phyloP scores from a whole-genome alignment of 2,888 invertebrate genomes.

The Adineta ricciae region DNA sequence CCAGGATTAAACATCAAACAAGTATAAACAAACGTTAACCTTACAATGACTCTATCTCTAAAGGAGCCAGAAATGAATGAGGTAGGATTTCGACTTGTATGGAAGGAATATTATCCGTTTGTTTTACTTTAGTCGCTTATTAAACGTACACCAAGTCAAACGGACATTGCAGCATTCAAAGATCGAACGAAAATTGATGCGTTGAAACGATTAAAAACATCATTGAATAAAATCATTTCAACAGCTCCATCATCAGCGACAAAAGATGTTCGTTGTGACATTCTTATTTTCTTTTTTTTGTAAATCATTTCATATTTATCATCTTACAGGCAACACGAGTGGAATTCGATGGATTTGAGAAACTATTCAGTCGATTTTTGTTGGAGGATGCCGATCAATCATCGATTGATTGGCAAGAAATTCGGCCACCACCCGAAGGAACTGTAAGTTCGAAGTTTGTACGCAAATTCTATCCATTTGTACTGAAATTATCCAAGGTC shows the following conservation, averaged over 20 bases:
- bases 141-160: constrained; percentile 53
- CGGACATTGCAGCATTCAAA: constrained; percentile 65
- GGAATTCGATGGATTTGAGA: constrained; percentile 73
- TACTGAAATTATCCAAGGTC: constrained; percentile 34
- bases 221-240: constrained; percentile 62
- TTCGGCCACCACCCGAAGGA: constrained; percentile 72
- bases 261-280: constrained; percentile 37
- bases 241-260: constrained; percentile 46
- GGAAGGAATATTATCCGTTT: too few relatives aligned
- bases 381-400: constrained; percentile 58
- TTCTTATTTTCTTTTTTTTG: neutral
- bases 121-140: constrained; percentile 34
- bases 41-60: too few relatives aligned
- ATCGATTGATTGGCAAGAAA: constrained; percentile 79
- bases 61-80: too few relatives aligned
- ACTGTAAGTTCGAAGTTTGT: constrained; percentile 61
- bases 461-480: neutral
- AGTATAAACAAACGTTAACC: too few relatives aligned
- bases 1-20: too few relatives aligned
- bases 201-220: constrained; percentile 67
- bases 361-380: constrained; percentile 71
- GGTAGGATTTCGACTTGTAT: too few relatives aligned
- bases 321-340: constrained; percentile 55
- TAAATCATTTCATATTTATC: constrained; percentile 25
- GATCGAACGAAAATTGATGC: constrained; percentile 92